phyloP scores from a whole-genome alignment of 2,888 invertebrate species.

The Eumerus sabulonum region DNA sequence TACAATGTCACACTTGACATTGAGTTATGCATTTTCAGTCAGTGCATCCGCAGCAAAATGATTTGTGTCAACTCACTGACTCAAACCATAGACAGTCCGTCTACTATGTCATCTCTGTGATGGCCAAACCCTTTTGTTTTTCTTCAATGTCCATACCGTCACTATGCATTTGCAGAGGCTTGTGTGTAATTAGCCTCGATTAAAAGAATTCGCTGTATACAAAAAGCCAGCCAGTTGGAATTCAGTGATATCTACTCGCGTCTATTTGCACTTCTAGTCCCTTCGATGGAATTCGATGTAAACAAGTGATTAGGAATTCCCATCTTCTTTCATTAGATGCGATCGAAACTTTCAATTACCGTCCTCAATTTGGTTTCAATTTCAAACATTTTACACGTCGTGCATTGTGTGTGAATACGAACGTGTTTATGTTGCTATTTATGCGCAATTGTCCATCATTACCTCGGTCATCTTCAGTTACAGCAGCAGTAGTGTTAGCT shows the following conservation, averaged over 20 bases:
- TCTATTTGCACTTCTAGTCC: not conserved
- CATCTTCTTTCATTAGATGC: not conserved
- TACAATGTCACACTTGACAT: conserved; percentile 21
- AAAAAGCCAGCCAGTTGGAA: not conserved
- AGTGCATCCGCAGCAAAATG: conserved; percentile 24
- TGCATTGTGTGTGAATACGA: too few relatives aligned
- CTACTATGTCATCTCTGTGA: too few relatives aligned
- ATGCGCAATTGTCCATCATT: conserved; percentile 10
- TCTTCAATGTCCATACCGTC: not conserved
- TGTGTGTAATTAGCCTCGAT: conserved; percentile 62
- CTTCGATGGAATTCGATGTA: not conserved
- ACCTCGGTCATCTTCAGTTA: conserved; percentile 12
- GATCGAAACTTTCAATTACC: conserved; percentile 25
- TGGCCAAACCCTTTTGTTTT: conserved; percentile 2
- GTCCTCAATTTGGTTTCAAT: conserved; percentile 39
- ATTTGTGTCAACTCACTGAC: conserved; percentile 23
- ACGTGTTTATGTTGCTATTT: not conserved
- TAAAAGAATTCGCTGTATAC: conserved; percentile 30
- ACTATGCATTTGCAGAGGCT: conserved; percentile 9
- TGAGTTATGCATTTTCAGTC: conserved; percentile 28
- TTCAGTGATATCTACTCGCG: conserved; percentile 17
- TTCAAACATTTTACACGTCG: conserved; percentile 9
- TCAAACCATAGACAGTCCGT: too few relatives aligned
- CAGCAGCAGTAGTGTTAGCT: conserved; percentile 1
- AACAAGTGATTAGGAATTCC: conserved; percentile 14